A percentile compares a stretch with the other conserved stretches of the same genome.
Conservation (phyloP, 2,888 invertebrate genomes). For the Drosophila anomalipes region DNA sequence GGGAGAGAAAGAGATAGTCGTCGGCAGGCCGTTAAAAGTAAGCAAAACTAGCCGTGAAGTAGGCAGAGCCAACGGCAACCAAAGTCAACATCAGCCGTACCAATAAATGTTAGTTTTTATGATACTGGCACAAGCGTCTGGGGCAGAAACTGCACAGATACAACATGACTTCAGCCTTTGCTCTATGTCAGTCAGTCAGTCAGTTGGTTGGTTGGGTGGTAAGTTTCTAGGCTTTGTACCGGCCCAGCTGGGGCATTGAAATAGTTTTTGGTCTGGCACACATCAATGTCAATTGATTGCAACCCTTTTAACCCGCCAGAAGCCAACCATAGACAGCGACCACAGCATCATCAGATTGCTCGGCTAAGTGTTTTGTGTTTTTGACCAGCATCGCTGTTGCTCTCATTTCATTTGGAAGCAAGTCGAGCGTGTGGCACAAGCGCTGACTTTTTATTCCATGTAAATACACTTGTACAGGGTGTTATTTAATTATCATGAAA, state of each 20-base stretch:
- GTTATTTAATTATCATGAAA: background rate
- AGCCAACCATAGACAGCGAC: constrained; percentile 3
- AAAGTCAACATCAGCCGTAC: constrained; percentile 54
- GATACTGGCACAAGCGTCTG: constrained; percentile 31
- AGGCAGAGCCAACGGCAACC: constrained; percentile 51
- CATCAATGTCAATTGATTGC: constrained; percentile 82
- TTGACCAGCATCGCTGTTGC: constrained; percentile 55
- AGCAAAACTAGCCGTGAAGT: constrained; percentile 72
- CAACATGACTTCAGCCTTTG: constrained; percentile 10
- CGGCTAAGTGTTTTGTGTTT: constrained; percentile 73
- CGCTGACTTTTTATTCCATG: constrained; percentile 43
- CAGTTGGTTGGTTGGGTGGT: constrained; percentile 3
- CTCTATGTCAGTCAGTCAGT: constrained; percentile 3
- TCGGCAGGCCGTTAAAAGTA: constrained; percentile 66
- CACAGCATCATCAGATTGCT: constrained; percentile 15
- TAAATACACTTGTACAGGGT: background rate
- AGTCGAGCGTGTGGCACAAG: constrained; percentile 42
- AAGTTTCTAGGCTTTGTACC: background rate
- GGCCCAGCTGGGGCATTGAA: constrained; percentile 61
- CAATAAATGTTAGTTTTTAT: constrained; percentile 79
- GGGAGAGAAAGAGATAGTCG: background rate
- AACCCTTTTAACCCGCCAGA: constrained; percentile 62
- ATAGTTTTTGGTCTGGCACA: constrained; percentile 81
- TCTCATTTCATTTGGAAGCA: constrained; percentile 48
- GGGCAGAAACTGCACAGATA: constrained; percentile 35